Conservation (phyloP, 2,113 vertebrate genomes). For the Misgurnus anguillicaudatus region DNA sequence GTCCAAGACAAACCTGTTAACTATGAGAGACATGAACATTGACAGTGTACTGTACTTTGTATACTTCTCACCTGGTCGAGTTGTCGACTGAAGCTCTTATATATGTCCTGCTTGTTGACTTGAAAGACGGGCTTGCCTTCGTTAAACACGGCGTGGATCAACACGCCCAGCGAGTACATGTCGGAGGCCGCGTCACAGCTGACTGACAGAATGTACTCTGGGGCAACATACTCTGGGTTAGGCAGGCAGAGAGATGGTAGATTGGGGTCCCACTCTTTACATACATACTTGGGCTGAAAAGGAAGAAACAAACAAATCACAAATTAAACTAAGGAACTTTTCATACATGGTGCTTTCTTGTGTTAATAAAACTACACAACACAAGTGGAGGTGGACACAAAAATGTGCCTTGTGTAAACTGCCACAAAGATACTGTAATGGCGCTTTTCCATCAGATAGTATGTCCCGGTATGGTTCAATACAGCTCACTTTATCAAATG, state of each 20-base stretch:
- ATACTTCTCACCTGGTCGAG: constrained; percentile 87
- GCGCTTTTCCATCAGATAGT: too few relatives aligned
- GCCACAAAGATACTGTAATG: too few relatives aligned
- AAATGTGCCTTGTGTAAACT: too few relatives aligned
- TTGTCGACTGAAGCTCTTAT: constrained; percentile 97
- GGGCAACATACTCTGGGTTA: constrained; percentile 96
- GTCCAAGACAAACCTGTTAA: too few relatives aligned
- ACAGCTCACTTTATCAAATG: too few relatives aligned
- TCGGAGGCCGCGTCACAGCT: constrained; percentile 97
- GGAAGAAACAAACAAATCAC: not conserved
- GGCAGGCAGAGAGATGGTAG: constrained; percentile 94
- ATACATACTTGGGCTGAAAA: constrained; percentile 85
- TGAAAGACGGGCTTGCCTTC: constrained; percentile 96
- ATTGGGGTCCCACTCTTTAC: constrained; percentile 98
- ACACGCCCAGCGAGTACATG: constrained; percentile 95
- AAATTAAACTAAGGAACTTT: not conserved
- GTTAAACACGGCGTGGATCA: constrained; percentile 94
- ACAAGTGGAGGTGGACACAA: too few relatives aligned
- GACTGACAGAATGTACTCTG: constrained; percentile 97
- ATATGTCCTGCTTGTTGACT: constrained; percentile 97
- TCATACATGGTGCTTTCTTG: too few relatives aligned
- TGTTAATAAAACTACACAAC: too few relatives aligned
- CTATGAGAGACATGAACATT: too few relatives aligned
- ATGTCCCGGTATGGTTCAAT: too few relatives aligned
- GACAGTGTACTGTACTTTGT: too few relatives aligned